phyloP scores from a whole-genome alignment of 2,113 vertebrate genomes.

The Scomber scombrus region DNA sequence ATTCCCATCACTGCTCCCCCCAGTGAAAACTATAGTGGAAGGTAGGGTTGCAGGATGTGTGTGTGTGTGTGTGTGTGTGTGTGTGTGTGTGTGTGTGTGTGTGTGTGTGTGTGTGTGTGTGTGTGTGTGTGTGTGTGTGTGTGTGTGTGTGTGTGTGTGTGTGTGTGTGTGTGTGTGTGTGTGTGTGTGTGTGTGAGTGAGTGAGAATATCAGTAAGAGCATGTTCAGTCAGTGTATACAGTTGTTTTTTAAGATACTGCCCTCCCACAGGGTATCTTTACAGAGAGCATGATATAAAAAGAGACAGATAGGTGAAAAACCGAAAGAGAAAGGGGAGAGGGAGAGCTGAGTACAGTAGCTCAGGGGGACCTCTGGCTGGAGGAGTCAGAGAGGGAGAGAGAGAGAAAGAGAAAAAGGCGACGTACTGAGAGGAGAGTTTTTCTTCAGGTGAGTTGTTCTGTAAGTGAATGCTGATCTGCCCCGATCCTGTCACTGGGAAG shows the following conservation, averaged over 20 bases:
- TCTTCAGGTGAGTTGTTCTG: conserved; percentile 83
- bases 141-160: too few relatives aligned
- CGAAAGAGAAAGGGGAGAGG: conserved; percentile 65
- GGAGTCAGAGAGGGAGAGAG: conserved; percentile 48
- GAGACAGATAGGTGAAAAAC: conserved; percentile 79
- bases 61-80: conserved; percentile 16
- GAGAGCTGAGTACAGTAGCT: conserved; percentile 71
- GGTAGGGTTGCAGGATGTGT: conserved; percentile 54
- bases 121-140: background rate
- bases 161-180: too few relatives aligned
- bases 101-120: conserved; percentile 9
- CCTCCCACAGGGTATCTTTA: conserved; percentile 77
- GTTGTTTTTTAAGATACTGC: conserved; percentile 64
- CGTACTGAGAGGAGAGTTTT: conserved; percentile 76
- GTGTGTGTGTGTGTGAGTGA: too few relatives aligned
- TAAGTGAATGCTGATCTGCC: conserved; percentile 81
- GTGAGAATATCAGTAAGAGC: conserved; percentile 44
- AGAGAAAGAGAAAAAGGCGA: conserved; percentile 54
- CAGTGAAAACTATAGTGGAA: conserved; percentile 50
- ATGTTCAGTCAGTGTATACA: conserved; percentile 52
- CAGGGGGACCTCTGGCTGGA: conserved; percentile 78
- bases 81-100: conserved; percentile 14
- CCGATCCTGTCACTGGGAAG: conserved; percentile 75
- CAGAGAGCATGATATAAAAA: conserved; percentile 77
- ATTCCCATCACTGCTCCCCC: conserved; percentile 61